phyloP scores from a whole-genome alignment of 2,888 invertebrate species.

The Octodonta nipae region DNA sequence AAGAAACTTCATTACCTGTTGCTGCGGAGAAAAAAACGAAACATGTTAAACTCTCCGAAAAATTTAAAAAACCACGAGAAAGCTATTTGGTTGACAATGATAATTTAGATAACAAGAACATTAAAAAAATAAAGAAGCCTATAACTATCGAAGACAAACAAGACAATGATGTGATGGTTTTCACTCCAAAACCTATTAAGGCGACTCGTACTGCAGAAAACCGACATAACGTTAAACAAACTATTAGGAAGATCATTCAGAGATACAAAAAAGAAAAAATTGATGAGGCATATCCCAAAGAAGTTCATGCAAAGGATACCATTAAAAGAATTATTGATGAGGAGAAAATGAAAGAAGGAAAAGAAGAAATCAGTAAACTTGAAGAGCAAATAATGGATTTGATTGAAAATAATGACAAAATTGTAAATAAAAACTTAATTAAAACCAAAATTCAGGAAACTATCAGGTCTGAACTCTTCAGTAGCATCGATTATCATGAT shows the following conservation, averaged over 20 bases:
- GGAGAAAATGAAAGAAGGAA: conserved; percentile 36
- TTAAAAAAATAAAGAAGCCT: no score
- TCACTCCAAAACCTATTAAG: no score
- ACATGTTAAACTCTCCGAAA: no score
- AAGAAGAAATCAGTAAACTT: conserved; percentile 37
- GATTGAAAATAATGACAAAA: conserved; percentile 38
- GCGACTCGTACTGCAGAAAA: conserved; percentile 10
- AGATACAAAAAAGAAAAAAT: conserved; percentile 21
- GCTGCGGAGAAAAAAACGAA: no score
- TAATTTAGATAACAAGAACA: no score
- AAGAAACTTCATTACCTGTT: no score
- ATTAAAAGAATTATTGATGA: conserved; percentile 28
- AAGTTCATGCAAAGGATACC: conserved; percentile 16
- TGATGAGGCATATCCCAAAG: conserved; percentile 12
- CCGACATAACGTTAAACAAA: conserved; percentile 19
- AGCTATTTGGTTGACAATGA: no score
- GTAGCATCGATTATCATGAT: conserved; percentile 16
- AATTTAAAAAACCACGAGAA: no score
- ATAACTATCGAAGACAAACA: no score
- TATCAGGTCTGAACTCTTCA: conserved; percentile 24
- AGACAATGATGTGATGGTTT: no score
- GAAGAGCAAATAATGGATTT: conserved; percentile 37
- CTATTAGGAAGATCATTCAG: conserved; percentile 22
- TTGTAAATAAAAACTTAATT: conserved; percentile 37
- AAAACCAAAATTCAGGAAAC: conserved; percentile 34